A percentile compares a stretch with the other conserved stretches of the same genome.
Conservation (phyloP, 2,113 vertebrate species). For the Nannobrachium achirus region DNA sequence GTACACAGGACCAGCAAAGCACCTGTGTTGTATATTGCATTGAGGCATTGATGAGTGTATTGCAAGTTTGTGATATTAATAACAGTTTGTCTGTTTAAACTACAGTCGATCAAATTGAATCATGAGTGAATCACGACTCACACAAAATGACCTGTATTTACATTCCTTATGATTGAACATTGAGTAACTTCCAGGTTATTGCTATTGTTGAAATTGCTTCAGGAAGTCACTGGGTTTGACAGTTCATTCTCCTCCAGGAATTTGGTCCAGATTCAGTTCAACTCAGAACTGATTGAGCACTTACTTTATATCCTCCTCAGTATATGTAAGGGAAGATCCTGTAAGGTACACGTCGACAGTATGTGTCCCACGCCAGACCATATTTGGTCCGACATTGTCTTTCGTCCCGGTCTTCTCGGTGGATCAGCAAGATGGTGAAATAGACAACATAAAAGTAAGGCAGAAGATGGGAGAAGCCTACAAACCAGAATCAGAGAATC, state of each 20-base stretch:
- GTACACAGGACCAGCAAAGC: too few species aligned
- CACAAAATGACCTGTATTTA: constrained; percentile 2
- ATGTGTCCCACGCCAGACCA: constrained; percentile 85
- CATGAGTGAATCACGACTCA: background rate
- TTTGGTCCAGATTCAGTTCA: constrained; percentile 1
- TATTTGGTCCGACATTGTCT: constrained; percentile 86
- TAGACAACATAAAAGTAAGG: constrained; percentile 91
- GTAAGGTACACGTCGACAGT: constrained; percentile 87
- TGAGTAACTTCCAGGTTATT: constrained; percentile 12
- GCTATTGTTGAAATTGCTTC: constrained; percentile 14
- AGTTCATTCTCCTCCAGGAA: background rate
- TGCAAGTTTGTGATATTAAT: too few species aligned
- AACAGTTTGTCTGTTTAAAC: too few species aligned
- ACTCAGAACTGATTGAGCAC: background rate
- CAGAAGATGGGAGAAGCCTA: constrained; percentile 84
- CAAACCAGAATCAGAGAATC: background rate
- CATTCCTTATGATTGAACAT: background rate
- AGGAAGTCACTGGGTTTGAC: background rate
- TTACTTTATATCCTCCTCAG: constrained; percentile 68
- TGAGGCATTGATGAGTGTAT: too few species aligned
- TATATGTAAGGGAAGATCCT: constrained; percentile 90
- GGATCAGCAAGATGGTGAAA: constrained; percentile 84
- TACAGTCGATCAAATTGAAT: background rate
- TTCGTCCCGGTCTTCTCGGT: constrained; percentile 88
- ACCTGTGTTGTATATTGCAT: too few species aligned